Conservation (phyloP, 1,140 invertebrate species). For the Hylaeus anthracinus region DNA sequence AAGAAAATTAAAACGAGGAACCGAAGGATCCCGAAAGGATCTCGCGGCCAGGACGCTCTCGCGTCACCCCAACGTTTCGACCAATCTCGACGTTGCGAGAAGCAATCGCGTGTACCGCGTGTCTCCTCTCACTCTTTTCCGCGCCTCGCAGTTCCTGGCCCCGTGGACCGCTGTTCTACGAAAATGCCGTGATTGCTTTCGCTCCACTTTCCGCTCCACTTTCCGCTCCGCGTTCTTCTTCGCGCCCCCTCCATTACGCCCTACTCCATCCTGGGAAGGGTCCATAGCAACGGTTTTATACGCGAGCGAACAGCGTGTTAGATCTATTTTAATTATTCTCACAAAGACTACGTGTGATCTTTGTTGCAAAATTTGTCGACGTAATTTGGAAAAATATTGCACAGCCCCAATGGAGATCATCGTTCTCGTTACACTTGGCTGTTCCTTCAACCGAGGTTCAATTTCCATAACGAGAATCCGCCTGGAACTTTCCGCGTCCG, state of each 20-base stretch:
- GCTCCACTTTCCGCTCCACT: conserved; percentile 38
- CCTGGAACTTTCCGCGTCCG: conserved; percentile 22
- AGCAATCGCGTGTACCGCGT: conserved; percentile 9
- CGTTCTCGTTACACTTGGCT: conserved; percentile 23
- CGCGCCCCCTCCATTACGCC: background rate
- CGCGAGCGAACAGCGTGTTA: too few relatives aligned
- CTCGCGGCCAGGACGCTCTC: conserved; percentile 54
- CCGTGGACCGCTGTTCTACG: conserved; percentile 36
- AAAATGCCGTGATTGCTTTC: conserved; percentile 65
- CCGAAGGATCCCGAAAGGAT: conserved; percentile 67
- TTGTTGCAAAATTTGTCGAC: too few relatives aligned
- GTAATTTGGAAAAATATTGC: too few relatives aligned
- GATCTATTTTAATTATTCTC: too few relatives aligned
- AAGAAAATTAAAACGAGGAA: conserved; percentile 77
- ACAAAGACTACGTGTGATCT: too few relatives aligned
- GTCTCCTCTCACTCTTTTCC: conserved; percentile 15
- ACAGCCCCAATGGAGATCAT: too few relatives aligned
- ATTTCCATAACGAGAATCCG: conserved; percentile 69
- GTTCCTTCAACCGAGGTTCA: conserved; percentile 51
- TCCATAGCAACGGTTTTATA: too few relatives aligned
- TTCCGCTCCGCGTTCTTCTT: conserved; percentile 18
- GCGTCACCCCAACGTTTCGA: conserved; percentile 20
- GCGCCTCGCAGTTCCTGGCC: conserved; percentile 18
- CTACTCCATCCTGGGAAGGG: too few relatives aligned
- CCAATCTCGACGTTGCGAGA: conserved; percentile 42